Evolutionary conservation across 2,888 invertebrate species (phyloP).

Genomic region (Athalia rosae): DNA sequence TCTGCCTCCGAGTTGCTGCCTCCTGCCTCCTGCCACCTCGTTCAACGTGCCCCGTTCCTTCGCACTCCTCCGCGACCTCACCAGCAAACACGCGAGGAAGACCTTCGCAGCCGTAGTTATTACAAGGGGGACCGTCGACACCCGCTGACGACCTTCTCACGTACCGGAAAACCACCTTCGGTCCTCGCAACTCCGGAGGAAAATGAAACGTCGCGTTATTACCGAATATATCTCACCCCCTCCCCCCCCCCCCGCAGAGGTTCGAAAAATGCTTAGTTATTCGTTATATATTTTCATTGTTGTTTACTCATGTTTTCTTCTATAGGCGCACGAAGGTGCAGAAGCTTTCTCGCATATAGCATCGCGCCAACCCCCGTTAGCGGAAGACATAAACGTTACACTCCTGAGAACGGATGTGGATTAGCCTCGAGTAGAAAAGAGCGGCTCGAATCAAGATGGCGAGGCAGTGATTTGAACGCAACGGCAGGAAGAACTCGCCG

Average conservation of each 20-base stretch:
- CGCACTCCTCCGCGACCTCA: constrained; percentile 58
- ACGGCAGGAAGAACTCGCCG: background rate
- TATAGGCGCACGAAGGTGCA: background rate
- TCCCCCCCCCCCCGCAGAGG: background rate
- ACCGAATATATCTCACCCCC: no score
- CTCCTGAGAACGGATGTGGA: constrained; percentile 44
- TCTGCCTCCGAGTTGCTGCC: constrained; percentile 26
- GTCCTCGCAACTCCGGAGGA: background rate
- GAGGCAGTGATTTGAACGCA: constrained; percentile 38
- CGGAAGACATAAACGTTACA: constrained; percentile 41
- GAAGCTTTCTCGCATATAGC: constrained; percentile 29
- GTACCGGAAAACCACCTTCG: constrained; percentile 35
- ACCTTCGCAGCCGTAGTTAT: constrained; percentile 25
- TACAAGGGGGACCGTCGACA: constrained; percentile 28
- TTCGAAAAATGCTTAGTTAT: background rate
- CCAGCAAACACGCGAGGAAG: constrained; percentile 39
- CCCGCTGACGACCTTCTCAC: constrained; percentile 32
- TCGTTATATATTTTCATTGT: background rate
- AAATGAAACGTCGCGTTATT: background rate
- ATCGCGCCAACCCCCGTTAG: constrained; percentile 30
- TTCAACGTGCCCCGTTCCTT: constrained; percentile 44
- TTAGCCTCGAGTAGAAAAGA: constrained; percentile 38
- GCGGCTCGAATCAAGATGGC: constrained; percentile 16
- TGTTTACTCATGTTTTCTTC: background rate
- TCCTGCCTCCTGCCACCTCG: constrained; percentile 26